These are phyloP conservation scores for Heterodera schachtii DNA, from an alignment of 1,140 invertebrate species.

Conservation along the genomic window DNA sequence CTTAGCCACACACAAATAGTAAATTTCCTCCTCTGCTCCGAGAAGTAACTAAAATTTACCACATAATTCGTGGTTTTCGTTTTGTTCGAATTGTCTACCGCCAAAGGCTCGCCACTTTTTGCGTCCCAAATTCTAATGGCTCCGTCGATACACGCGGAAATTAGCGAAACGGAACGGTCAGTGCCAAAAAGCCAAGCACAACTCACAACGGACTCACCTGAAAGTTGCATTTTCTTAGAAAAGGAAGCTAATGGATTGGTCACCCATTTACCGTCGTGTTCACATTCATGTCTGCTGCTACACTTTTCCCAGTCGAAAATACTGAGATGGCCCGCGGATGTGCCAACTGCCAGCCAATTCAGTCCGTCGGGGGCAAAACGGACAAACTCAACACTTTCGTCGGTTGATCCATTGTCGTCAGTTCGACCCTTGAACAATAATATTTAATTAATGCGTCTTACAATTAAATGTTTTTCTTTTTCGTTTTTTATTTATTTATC, in stretches of 20 bases:
- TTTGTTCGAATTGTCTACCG: slow-evolving; percentile 15
- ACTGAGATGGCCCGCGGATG: slow-evolving; percentile 17
- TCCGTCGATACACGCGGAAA: slow-evolving; percentile 48
- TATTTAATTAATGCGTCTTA: too few relatives aligned
- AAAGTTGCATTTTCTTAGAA: neutral
- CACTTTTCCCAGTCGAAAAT: slow-evolving; percentile 43
- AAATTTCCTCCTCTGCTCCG: slow-evolving; percentile 41
- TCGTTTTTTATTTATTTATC: too few relatives aligned
- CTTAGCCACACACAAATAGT: slow-evolving; percentile 21
- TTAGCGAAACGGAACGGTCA: slow-evolving; percentile 25
- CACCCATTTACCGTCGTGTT: slow-evolving; percentile 31
- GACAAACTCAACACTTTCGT: slow-evolving; percentile 34
- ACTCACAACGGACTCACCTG: slow-evolving; percentile 40
- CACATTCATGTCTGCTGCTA: slow-evolving; percentile 36
- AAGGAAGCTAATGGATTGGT: too few relatives aligned
- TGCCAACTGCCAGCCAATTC: slow-evolving; percentile 49
- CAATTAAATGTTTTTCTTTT: too few relatives aligned
- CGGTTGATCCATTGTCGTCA: neutral
- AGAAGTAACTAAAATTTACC: slow-evolving; percentile 31
- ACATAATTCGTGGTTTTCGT: neutral
- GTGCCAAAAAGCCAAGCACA: slow-evolving; percentile 14
- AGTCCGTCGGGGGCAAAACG: slow-evolving; percentile 32
- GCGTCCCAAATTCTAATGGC: slow-evolving; percentile 42
- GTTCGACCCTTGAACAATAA: too few relatives aligned
- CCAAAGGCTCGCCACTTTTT: slow-evolving; percentile 42